Percentiles rank a stretch among this genome's conserved stretches.
Evolutionary conservation across 2,797 vertebrate species (phyloP).

Genomic region (Mormyrus proboscirostris): DNA sequence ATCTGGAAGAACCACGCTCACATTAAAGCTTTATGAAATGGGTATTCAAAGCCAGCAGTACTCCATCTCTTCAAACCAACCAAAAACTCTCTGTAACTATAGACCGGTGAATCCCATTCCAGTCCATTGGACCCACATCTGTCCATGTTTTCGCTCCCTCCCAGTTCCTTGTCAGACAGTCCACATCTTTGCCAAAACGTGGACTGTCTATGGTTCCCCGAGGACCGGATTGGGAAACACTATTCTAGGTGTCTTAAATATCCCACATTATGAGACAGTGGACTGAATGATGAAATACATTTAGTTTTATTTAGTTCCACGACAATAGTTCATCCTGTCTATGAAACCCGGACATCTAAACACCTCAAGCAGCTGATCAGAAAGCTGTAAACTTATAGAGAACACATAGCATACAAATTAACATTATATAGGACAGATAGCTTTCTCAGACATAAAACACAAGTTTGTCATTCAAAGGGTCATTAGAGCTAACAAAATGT

Average conservation of each 20-base stretch:
- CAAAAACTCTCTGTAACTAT: not conserved
- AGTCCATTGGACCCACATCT: not conserved
- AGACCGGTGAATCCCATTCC: not conserved
- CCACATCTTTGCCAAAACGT: not conserved
- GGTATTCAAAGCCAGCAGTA: not conserved
- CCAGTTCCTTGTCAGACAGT: not conserved
- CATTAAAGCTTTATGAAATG: not conserved
- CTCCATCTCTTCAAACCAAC: not conserved
- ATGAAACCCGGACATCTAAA: not conserved
- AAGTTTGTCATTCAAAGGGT: not conserved
- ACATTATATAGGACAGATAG: not conserved
- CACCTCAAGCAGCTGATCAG: not conserved
- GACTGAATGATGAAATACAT: not conserved
- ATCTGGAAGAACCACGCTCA: slow-evolving; percentile 55
- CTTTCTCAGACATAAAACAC: not conserved
- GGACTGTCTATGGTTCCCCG: not conserved
- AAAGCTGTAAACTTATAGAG: not conserved
- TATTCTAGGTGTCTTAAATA: not conserved
- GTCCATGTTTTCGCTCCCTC: not conserved
- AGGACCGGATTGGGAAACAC: not conserved
- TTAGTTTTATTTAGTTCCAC: not conserved
- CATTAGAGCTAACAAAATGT: not conserved
- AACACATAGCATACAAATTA: not conserved
- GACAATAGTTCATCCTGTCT: not conserved
- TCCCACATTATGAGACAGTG: not conserved